Conservation (phyloP, 2,113 vertebrate species). For the Regulus satrapa region DNA sequence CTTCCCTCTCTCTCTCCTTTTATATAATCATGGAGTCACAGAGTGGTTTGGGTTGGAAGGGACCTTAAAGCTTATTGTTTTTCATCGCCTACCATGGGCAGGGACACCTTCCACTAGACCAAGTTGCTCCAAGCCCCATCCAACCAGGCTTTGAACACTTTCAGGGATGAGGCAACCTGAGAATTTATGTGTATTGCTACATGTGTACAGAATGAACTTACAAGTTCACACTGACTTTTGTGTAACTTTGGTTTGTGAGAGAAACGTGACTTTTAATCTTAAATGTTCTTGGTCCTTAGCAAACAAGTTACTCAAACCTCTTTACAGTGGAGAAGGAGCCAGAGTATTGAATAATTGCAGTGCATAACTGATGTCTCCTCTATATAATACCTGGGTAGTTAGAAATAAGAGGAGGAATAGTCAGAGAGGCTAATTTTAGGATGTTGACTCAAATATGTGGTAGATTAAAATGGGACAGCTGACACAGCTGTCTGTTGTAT, state of each 20-base stretch:
- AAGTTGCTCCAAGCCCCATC: background rate
- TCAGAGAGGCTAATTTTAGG: slow-evolving; percentile 35
- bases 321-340: background rate
- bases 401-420: background rate
- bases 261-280: background rate
- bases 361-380: background rate
- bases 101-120: background rate
- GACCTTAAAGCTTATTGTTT: background rate
- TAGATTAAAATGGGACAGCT: background rate
- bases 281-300: background rate
- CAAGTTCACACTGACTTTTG: background rate
- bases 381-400: background rate
- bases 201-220: background rate
- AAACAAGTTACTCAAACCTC: background rate
- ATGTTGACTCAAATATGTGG: background rate
- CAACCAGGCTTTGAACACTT: background rate
- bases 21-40: background rate
- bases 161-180: background rate
- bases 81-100: background rate
- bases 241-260: background rate
- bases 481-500: slow-evolving; percentile 5
- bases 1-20: background rate
- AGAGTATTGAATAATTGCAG: background rate
- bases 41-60: background rate
- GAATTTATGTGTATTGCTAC: background rate